phyloP scores from a whole-genome alignment of 2,888 invertebrate genomes.

The Belgica antarctica region DNA sequence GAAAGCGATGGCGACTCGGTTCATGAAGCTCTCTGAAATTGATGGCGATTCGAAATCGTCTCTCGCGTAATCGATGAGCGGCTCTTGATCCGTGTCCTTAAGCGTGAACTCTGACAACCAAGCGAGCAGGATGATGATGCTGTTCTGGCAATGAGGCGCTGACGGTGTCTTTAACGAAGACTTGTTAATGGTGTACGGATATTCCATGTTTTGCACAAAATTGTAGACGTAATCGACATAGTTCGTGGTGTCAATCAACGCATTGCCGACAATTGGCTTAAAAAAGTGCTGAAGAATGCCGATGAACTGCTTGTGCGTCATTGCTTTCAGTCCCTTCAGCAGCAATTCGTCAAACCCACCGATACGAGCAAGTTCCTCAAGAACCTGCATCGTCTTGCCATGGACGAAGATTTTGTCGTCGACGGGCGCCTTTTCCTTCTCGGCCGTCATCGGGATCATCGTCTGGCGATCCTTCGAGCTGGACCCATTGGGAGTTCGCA shows the following conservation, averaged over 20 bases:
- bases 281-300: conserved; percentile 51
- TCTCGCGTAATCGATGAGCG: not conserved
- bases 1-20: conserved; percentile 49
- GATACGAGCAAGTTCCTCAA: conserved; percentile 49
- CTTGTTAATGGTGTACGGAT: conserved; percentile 52
- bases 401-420: conserved; percentile 53
- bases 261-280: conserved; percentile 49
- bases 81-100: conserved; percentile 32
- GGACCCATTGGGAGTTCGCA: conserved; percentile 46
- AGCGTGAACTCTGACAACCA: conserved; percentile 51
- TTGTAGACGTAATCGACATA: conserved; percentile 52
- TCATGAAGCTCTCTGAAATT: conserved; percentile 47
- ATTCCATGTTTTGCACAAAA: conserved; percentile 49
- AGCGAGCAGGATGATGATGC: conserved; percentile 51
- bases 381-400: conserved; percentile 49
- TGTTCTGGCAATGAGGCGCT: conserved; percentile 52
- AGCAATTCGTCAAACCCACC: conserved; percentile 49
- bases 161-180: conserved; percentile 54
- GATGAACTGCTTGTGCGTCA: conserved; percentile 54
- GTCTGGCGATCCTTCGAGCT: conserved; percentile 37
- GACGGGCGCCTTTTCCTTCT: conserved; percentile 49
- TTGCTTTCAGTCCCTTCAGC: conserved; percentile 49
- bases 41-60: conserved; percentile 47
- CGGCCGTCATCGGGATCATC: conserved; percentile 48
- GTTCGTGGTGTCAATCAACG: conserved; percentile 49